Conservation (phyloP, 2,797 vertebrate genomes). For the Silurus aristotelis region DNA sequence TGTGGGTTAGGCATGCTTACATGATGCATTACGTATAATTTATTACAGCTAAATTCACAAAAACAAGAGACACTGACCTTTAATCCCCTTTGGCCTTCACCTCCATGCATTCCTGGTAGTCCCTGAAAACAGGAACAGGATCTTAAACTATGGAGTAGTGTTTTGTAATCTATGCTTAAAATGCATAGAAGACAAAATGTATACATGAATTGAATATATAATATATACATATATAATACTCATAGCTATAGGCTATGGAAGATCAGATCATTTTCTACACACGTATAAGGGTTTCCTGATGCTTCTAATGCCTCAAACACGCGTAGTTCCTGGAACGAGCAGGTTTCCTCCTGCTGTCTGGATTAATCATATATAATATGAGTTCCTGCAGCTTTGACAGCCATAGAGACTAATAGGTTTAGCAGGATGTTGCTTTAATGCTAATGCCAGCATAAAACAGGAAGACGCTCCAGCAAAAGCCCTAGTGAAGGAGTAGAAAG, state of each 20-base stretch:
- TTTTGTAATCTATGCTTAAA: not conserved
- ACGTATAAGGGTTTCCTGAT: constrained; percentile 24
- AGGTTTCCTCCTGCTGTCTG: constrained; percentile 41
- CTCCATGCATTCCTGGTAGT: constrained; percentile 87
- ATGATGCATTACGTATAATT: not conserved
- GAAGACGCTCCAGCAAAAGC: not conserved
- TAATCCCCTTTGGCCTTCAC: constrained; percentile 79
- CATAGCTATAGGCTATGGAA: no score
- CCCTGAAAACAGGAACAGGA: constrained; percentile 74
- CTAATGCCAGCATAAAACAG: constrained; percentile 39
- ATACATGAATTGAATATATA: no score
- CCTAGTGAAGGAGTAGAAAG: not conserved
- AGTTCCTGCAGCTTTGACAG: constrained; percentile 50
- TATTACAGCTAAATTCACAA: not conserved
- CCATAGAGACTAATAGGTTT: constrained; percentile 57
- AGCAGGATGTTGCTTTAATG: constrained; percentile 52
- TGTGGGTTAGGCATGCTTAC: not conserved
- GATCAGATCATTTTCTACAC: not conserved
- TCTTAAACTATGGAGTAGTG: not conserved
- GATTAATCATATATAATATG: constrained; percentile 56
- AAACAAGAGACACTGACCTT: constrained; percentile 74
- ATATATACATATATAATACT: no score
- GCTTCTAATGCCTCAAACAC: constrained; percentile 52
- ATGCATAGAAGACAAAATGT: not conserved
- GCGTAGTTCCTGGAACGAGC: constrained; percentile 25